Conservation (phyloP, 2,888 invertebrate genomes). For the Diarsia brunnea region DNA sequence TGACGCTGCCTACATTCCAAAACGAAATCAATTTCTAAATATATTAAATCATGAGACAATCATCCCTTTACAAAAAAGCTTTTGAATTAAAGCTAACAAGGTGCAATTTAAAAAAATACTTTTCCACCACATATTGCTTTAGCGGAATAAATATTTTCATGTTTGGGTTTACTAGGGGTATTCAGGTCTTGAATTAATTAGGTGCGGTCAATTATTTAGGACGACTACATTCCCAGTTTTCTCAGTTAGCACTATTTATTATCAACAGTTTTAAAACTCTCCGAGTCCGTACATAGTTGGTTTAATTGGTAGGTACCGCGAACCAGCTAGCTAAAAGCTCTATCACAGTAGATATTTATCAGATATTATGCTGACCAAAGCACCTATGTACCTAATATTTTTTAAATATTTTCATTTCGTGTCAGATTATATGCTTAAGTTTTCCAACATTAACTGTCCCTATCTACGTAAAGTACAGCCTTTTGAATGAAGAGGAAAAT, state of each 20-base stretch:
- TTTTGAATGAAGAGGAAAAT: conserved; percentile 14
- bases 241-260: not conserved
- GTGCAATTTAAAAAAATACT: not conserved
- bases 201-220: not conserved
- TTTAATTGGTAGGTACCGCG: not conserved
- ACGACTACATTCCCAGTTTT: not conserved
- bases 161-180: not conserved
- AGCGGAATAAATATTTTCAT: conserved; percentile 14
- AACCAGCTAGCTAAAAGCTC: not conserved
- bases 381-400: not conserved
- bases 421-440: not conserved
- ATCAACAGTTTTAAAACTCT: not conserved
- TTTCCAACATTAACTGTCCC: not conserved
- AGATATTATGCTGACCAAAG: not conserved
- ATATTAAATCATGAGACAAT: not conserved
- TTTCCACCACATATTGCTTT: conserved; percentile 12
- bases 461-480: not conserved
- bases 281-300: not conserved
- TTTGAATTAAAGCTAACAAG: not conserved
- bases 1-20: conserved; percentile 39
- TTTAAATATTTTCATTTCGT: not conserved
- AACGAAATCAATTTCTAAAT: conserved; percentile 18
- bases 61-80: not conserved
- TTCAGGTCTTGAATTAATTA: not conserved
- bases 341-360: not conserved